Conservation (phyloP, 53 echinoderm and acorn worm species). For the Stichopus horrens region DNA sequence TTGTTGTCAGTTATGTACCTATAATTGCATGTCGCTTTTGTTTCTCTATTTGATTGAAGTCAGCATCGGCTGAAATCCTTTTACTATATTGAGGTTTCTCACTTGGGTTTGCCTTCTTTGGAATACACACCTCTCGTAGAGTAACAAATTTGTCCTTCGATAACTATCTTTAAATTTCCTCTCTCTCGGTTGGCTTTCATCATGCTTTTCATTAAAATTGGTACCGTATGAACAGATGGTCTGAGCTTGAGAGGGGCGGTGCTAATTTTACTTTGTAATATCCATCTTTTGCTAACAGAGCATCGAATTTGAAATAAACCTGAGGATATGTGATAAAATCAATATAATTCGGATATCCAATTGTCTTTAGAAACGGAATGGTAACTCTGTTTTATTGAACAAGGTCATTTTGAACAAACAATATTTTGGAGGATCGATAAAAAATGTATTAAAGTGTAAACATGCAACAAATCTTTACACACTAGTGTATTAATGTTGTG, state of each 20-base stretch:
- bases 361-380: slow-evolving; percentile 30
- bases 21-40: slow-evolving; percentile 14
- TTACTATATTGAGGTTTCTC: not conserved
- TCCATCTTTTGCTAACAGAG: slow-evolving; percentile 16
- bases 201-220: slow-evolving; percentile 9
- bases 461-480: too few species aligned
- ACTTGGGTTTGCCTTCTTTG: slow-evolving; percentile 32
- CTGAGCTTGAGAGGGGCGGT: not conserved
- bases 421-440: too few species aligned
- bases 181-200: not conserved
- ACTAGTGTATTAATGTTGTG: too few species aligned
- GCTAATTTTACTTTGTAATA: slow-evolving; percentile 26
- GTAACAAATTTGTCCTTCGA: slow-evolving; percentile 18
- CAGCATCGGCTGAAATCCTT: slow-evolving; percentile 22
- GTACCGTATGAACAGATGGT: slow-evolving; percentile 22
- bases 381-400: not conserved
- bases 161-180: slow-evolving; percentile 16
- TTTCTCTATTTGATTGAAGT: slow-evolving; percentile 14
- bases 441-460: too few species aligned
- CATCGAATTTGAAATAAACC: slow-evolving; percentile 32
- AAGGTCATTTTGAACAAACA: too few species aligned
- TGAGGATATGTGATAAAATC: slow-evolving; percentile 41
- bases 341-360: slow-evolving; percentile 39
- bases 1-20: slow-evolving; percentile 8
- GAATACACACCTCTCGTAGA: slow-evolving; percentile 18